A percentile compares a stretch with the other conserved stretches of the same genome.
Evolutionary conservation across 2,888 invertebrate genomes (phyloP).

Genomic region (Sarcophaga subvicina): DNA sequence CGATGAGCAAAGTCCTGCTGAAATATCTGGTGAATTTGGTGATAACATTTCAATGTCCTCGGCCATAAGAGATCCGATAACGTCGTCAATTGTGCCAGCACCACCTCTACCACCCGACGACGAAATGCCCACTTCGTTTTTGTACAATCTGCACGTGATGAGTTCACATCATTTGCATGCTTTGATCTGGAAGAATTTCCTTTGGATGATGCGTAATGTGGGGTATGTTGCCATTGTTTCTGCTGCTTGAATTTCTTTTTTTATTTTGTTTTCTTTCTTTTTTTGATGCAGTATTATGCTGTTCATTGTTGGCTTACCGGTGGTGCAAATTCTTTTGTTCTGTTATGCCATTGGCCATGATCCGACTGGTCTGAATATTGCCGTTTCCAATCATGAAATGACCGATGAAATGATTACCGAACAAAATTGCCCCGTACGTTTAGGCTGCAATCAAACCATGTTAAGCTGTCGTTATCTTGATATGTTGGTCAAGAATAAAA

Average conservation of each 20-base stretch:
- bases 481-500: slow-evolving; percentile 86
- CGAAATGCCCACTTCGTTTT: slow-evolving; percentile 83
- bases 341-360: slow-evolving; percentile 95
- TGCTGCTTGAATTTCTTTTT: neutral
- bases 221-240: slow-evolving; percentile 83
- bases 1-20: slow-evolving; percentile 86
- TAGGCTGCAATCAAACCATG: slow-evolving; percentile 85
- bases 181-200: slow-evolving; percentile 93
- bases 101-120: slow-evolving; percentile 89
- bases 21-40: slow-evolving; percentile 94
- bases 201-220: slow-evolving; percentile 93
- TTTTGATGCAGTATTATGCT: slow-evolving; percentile 86
- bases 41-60: slow-evolving; percentile 92
- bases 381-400: slow-evolving; percentile 91
- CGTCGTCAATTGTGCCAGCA: slow-evolving; percentile 83
- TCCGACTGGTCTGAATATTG: slow-evolving; percentile 89
- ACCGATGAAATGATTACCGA: slow-evolving; percentile 82
- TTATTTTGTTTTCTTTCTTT: neutral
- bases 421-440: slow-evolving; percentile 82
- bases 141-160: slow-evolving; percentile 86
- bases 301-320: slow-evolving; percentile 93
- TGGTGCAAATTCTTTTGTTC: slow-evolving; percentile 93
- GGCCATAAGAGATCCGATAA: slow-evolving; percentile 86
- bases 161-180: slow-evolving; percentile 89
- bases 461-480: slow-evolving; percentile 91